phyloP scores from a whole-genome alignment of 2,888 invertebrate genomes.

The Metellina segmentata region DNA sequence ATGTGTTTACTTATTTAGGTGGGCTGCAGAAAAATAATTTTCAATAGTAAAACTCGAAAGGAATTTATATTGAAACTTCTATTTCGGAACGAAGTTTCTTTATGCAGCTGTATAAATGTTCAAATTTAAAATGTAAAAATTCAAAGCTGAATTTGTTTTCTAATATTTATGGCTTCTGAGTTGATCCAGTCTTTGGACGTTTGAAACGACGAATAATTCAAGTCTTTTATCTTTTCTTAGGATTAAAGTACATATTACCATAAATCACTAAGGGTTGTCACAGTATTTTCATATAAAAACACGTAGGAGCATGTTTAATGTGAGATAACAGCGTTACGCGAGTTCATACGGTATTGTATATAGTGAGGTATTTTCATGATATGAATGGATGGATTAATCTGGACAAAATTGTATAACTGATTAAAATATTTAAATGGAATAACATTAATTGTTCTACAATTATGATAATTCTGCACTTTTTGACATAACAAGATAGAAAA shows the following conservation, averaged over 20 bases:
- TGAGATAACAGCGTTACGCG: too few relatives aligned
- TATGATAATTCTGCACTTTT: too few relatives aligned
- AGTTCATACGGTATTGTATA: too few relatives aligned
- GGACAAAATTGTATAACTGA: too few relatives aligned
- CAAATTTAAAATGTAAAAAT: too few relatives aligned
- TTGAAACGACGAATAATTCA: background rate
- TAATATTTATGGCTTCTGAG: background rate
- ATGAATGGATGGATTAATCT: too few relatives aligned
- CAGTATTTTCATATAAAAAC: background rate
- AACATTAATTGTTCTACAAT: too few relatives aligned
- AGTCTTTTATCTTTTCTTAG: background rate
- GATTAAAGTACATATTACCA: background rate
- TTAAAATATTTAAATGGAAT: too few relatives aligned
- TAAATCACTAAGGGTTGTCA: background rate
- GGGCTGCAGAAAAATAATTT: background rate
- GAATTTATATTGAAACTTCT: background rate
- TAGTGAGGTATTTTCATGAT: too few relatives aligned
- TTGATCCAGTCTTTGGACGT: background rate
- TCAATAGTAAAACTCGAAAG: background rate
- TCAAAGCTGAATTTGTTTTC: background rate
- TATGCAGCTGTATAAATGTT: background rate
- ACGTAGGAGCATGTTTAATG: background rate
- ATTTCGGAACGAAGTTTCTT: background rate
- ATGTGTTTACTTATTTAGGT: background rate
- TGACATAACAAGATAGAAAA: too few relatives aligned